These are phyloP conservation scores for Pseudorhiza aurosa DNA, from an alignment of 30 jellyfish, hydroid and myxozoan genomes.

Conservation along the genomic window DNA sequence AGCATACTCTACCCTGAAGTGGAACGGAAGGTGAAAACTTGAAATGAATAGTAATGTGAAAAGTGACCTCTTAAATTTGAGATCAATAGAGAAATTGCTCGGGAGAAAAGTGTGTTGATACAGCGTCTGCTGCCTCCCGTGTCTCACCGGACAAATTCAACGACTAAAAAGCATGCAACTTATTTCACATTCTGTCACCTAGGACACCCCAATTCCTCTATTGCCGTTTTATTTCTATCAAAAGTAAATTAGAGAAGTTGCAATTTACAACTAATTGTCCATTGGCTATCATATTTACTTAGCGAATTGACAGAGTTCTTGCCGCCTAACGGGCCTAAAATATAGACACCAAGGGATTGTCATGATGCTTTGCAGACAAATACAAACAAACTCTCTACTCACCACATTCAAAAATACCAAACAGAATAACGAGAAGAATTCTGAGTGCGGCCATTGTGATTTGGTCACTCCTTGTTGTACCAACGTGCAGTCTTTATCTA, in stretches of 20 bases:
- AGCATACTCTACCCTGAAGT: no score
- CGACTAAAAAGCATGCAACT: no score
- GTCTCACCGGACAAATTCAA: no score
- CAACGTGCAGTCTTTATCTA: slow-evolving; percentile 2
- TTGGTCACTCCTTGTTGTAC: not conserved
- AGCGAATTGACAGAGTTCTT: slow-evolving; percentile 3
- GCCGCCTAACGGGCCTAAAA: slow-evolving; percentile 16
- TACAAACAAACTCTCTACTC: not conserved
- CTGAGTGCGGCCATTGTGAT: slow-evolving; percentile 1
- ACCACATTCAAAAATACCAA: slow-evolving; percentile 9
- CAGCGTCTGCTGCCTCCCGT: no score
- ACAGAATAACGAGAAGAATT: not conserved
- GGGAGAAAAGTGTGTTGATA: no score
- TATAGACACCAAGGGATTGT: not conserved
- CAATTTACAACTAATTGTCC: not conserved
- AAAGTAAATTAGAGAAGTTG: not conserved
- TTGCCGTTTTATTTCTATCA: not conserved
- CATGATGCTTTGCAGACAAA: not conserved
- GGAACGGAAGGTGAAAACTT: no score
- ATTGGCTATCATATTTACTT: slow-evolving; percentile 12
- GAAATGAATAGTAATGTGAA: no score
- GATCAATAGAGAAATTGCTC: no score
- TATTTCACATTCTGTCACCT: no score
- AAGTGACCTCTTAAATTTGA: no score
- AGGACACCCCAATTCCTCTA: no score